These are phyloP conservation scores for Pavo muticus DNA, from an alignment of 2,113 vertebrate species.

Conservation along the genomic window DNA sequence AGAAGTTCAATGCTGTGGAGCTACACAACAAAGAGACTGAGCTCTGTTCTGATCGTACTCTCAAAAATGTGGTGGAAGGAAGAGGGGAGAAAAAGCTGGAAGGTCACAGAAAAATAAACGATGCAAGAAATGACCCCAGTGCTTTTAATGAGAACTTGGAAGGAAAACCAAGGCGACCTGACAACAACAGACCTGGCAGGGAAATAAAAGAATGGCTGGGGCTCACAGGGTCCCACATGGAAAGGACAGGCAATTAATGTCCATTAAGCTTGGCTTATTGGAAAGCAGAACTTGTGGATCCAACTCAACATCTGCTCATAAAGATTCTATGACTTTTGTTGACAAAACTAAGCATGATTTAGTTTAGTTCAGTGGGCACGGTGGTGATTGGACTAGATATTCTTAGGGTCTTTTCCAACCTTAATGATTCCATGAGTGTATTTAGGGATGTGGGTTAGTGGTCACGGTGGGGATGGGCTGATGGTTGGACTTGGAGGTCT, in stretches of 20 bases:
- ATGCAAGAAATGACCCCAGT: not conserved
- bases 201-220: not conserved
- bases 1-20: not conserved
- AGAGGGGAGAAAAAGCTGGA: not conserved
- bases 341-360: not conserved
- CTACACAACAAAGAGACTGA: not conserved
- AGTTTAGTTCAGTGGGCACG: not conserved
- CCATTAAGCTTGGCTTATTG: too few species aligned
- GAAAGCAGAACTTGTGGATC: not conserved
- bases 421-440: too few species aligned
- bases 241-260: not conserved
- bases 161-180: not conserved
- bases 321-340: not conserved
- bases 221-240: not conserved
- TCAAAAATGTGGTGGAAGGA: not conserved
- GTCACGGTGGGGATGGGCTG: too few species aligned
- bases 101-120: not conserved
- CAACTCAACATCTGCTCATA: not conserved
- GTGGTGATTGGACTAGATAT: too few species aligned
- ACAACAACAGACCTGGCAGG: not conserved
- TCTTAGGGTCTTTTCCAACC: too few species aligned
- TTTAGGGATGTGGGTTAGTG: too few species aligned
- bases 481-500: too few species aligned
- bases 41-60: fast-evolving
- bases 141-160: not conserved